Percentiles rank a stretch among this genome's conserved stretches.
These are phyloP conservation scores for Sciurus carolinensis DNA, from an alignment of 2,797 vertebrate species.

Conservation along the genomic window DNA sequence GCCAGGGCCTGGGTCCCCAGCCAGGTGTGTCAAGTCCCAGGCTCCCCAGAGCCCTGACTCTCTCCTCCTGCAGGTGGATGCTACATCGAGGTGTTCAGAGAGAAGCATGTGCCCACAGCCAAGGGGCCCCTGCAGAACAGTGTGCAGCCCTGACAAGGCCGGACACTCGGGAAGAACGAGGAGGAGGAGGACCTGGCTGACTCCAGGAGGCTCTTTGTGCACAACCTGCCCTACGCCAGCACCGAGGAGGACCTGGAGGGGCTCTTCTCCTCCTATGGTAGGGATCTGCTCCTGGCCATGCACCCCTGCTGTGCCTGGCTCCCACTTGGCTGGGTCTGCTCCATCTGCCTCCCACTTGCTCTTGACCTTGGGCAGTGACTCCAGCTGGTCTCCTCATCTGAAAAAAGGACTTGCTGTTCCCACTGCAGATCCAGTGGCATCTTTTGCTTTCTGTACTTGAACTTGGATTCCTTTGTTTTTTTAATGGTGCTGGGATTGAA, in stretches of 20 bases:
- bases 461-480: no score
- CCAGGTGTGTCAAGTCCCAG: fast-evolving
- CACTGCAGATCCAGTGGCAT: no score
- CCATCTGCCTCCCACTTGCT: no score
- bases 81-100: constrained; percentile 94
- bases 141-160: constrained; percentile 90
- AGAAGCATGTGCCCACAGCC: constrained; percentile 65
- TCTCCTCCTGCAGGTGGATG: constrained; percentile 90
- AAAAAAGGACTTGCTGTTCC: no score
- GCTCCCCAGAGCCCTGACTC: fast-evolving
- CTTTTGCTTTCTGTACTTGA: no score
- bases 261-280: constrained; percentile 94
- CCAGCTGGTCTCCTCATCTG: no score
- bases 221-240: constrained; percentile 97
- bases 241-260: constrained; percentile 95
- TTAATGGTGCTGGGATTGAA: no score
- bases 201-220: constrained; percentile 96
- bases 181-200: constrained; percentile 97
- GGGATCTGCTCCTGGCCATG: neutral
- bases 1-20: neutral
- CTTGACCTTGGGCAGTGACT: no score
- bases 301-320: no score
- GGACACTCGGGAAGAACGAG: constrained; percentile 92
- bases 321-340: no score
- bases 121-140: constrained; percentile 80